Conservation (phyloP, 2,113 vertebrate genomes). For the Arvicanthis niloticus region DNA sequence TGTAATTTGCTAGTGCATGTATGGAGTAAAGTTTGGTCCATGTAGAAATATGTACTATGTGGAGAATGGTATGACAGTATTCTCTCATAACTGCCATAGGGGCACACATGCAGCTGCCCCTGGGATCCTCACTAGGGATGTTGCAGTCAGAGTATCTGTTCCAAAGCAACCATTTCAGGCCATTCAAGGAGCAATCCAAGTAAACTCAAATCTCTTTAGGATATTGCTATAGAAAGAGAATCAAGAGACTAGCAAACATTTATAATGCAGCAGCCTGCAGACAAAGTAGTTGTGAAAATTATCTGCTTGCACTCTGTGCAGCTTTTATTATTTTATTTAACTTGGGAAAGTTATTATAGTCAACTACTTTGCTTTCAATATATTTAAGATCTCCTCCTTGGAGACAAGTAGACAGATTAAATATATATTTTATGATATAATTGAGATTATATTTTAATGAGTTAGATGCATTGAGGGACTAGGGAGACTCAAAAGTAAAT, state of each 20-base stretch:
- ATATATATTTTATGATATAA: constrained; percentile 51
- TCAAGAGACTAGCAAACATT: background rate
- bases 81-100: background rate
- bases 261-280: background rate
- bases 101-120: background rate
- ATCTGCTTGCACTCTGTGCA: background rate
- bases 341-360: constrained; percentile 40
- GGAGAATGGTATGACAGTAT: background rate
- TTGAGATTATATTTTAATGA: constrained; percentile 57
- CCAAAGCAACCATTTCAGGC: background rate
- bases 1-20: background rate
- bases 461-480: constrained; percentile 3
- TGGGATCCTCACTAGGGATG: background rate
- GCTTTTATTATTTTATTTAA: constrained; percentile 57
- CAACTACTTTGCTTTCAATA: constrained; percentile 50
- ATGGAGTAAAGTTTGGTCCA: background rate
- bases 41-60: background rate
- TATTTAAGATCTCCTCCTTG: constrained; percentile 11
- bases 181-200: background rate
- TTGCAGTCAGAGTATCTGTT: background rate
- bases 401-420: constrained; percentile 38
- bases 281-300: constrained; percentile 45
- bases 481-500: constrained; percentile 44
- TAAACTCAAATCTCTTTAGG: background rate
- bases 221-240: constrained; percentile 3